Evolutionary conservation across 2,113 vertebrate species (phyloP), one percentile per base, ranked within the genome.

Genomic region (Boleophthalmus pectinirostris): DNA sequence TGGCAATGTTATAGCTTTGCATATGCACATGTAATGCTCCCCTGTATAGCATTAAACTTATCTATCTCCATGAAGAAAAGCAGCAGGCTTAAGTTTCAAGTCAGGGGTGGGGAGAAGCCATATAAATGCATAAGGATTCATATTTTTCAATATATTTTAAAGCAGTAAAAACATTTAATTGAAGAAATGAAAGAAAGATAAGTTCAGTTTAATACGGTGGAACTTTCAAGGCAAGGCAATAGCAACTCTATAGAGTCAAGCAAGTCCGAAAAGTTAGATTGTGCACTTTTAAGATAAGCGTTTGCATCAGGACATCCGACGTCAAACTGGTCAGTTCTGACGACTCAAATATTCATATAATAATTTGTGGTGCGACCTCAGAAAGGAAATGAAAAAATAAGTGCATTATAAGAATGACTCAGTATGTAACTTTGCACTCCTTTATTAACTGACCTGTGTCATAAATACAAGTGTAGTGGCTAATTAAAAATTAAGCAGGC

Each of bases 391-490:
- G 23, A 58, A 14, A 10, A 14, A 24, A 57, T 21, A 58, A 58
- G 56, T 56, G 54, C 54, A 56, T 21, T 4, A 58, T 58, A 58
- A 58, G 56, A n/a, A 45, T 66, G 23, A 60, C 18, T 49, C 18
- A 43, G 29, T 43, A 45, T 45, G n/a, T 66, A 46, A 45, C 65
- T 66, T 64, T 64, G 61, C 61, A 64, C 33, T 43, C 14, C 61
- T 64, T 64, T n/a, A 64, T 61, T 67, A 68, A 53, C 16, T 63
- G 57, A 58, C 29, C 35, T 20, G n/a, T 51, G 54, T 18, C 54
- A 68, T 46, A 66, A 58, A 70, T 46, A 61, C 20, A 43, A 21
- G 51, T 69, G 70, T 14, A 65, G 20, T 69, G 53, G 76, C 60
- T 49, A 29, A 0, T 65, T 25, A 73, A 61, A 69, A 25, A 73